Base-by-base conservation (phyloP, 2,113 vertebrate species). In the Cephalopholis sonnerati region DNA sequence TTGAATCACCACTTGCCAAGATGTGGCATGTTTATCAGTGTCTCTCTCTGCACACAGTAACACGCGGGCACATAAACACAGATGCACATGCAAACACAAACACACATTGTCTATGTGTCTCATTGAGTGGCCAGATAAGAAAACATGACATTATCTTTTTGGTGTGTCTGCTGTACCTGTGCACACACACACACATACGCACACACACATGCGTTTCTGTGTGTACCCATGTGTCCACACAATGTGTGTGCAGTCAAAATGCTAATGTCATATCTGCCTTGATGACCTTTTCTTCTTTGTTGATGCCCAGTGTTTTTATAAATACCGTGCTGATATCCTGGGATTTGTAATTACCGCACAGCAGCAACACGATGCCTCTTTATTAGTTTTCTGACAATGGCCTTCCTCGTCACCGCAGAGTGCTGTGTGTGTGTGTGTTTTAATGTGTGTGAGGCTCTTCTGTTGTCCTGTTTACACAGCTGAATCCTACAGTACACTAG, bases 331-430 rank as follows among this genome's bases (percentile, higher is more conserved):
- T 93, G 91, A 94, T 94, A 93, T 94, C 83, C 79, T 44, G 59
- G 76, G 78, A 93, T 87, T 84, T 91, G 90, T 94, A 95, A 96
- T 95, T 95, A 94, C 94, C 54, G 53, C 83, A 82, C 81, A 74
- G 68, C 87, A 84, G 86, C 91, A 79, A 92, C 85, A 77, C 67
- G 8, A 79, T 81, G 70, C 68, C 86, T 92, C 91, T 93, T 94
- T 93, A 95, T 95, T 93, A 93, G 89, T 92, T 93, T 93, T 89
- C 90, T 91, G 79, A 94, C 92, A 93, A 91, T 85, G 86, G 85
- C 80, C 75, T 73, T 86, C 84, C 73, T 85, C 77, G 27, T 89
- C 86, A 77, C 58, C 7, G 29, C 51, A 25, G 59, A 77, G 67
- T 18, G 55, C 57, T 70, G 17, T 57, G 22, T 77, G 81, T 77